These are phyloP conservation scores for Netelia inedita DNA, from an alignment of 2,888 invertebrate species.

Conservation along the genomic window DNA sequence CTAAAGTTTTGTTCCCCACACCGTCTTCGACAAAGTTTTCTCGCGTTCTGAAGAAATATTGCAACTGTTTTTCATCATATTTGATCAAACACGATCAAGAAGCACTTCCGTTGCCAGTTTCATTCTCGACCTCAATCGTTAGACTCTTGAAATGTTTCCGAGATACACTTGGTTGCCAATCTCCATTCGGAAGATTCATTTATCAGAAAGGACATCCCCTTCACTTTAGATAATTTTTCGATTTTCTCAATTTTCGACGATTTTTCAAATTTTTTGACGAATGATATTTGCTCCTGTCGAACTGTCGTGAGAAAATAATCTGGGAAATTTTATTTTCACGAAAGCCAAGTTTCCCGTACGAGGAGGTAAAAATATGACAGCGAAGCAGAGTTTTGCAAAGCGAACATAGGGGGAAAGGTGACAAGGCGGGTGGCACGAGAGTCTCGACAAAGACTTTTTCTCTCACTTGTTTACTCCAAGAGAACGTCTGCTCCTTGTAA, in stretches of 20 bases:
- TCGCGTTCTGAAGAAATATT: neutral
- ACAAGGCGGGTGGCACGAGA: neutral
- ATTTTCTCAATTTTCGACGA: neutral
- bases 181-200: neutral
- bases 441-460: conserved; percentile 26
- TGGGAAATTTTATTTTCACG: no score
- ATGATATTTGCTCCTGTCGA: no score
- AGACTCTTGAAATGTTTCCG: neutral
- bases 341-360: no score
- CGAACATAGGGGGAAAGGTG: neutral
- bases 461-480: conserved; percentile 39
- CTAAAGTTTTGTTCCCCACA: neutral
- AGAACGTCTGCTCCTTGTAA: conserved; percentile 27
- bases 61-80: neutral
- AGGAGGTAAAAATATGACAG: neutral
- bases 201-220: neutral
- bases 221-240: neutral
- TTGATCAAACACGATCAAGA: neutral
- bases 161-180: neutral
- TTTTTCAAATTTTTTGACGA: neutral
- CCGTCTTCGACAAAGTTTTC: neutral
- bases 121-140: neutral
- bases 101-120: neutral
- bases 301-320: no score
- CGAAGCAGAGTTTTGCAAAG: neutral